A percentile compares a stretch with the other conserved stretches of the same genome.
These are phyloP conservation scores for Psittacus erithacus DNA, from an alignment of 2,113 vertebrate species.

Conservation along the genomic window DNA sequence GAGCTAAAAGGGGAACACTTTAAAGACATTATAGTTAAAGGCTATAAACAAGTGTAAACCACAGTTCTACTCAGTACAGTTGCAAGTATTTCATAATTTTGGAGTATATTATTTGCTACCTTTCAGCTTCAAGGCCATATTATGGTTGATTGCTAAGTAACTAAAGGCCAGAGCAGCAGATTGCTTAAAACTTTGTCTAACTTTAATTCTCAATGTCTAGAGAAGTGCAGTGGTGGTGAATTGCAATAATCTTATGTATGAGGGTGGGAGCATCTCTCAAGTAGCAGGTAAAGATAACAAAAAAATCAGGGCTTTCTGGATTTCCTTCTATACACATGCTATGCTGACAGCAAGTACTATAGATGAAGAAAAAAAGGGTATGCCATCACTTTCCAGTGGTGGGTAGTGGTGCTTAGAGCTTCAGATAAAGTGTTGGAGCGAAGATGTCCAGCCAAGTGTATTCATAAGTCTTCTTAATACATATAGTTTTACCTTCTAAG, in stretches of 20 bases:
- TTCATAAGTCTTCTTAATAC: background rate
- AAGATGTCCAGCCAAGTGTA: background rate
- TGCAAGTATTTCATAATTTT: background rate
- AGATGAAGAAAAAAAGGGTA: background rate
- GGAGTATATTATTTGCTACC: background rate
- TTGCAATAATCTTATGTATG: background rate
- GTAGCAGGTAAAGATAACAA: background rate
- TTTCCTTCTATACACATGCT: background rate
- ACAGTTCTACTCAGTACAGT: background rate
- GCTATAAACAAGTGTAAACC: background rate
- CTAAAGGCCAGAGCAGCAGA: background rate
- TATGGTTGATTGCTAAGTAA: background rate
- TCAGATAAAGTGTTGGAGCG: constrained; percentile 5
- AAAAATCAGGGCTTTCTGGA: background rate
- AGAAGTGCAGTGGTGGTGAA: background rate
- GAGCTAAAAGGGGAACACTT: background rate
- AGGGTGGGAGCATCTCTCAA: background rate
- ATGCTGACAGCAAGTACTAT: background rate
- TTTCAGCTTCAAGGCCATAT: background rate
- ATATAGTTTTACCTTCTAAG: background rate
- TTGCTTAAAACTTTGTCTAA: background rate
- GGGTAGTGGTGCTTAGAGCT: background rate
- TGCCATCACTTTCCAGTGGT: background rate
- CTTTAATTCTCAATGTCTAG: background rate
- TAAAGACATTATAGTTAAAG: background rate